A percentile compares a stretch with the other conserved stretches of the same genome.
These are phyloP conservation scores for Macropus fuliginosus DNA, from an alignment of 2,797 vertebrate species.

Conservation along the genomic window DNA sequence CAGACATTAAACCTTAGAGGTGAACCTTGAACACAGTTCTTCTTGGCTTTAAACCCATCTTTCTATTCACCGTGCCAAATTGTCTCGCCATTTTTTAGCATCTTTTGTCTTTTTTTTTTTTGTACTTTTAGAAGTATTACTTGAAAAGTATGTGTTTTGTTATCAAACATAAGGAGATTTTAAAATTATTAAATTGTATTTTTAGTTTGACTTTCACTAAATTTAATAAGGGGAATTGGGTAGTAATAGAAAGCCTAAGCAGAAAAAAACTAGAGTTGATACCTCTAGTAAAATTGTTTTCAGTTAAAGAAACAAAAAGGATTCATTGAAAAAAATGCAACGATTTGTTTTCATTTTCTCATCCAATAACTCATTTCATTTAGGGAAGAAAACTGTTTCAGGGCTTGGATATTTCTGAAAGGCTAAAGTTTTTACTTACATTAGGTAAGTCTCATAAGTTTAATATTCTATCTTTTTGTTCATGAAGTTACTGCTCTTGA, in stretches of 20 bases:
- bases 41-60: neutral
- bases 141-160: neutral
- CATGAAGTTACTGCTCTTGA: neutral
- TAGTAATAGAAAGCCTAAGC: constrained; percentile 15
- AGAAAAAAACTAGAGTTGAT: constrained; percentile 25
- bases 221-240: neutral
- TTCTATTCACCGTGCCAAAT: neutral
- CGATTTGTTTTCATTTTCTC: constrained; percentile 46
- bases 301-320: neutral
- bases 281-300: constrained; percentile 24
- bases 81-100: neutral
- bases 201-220: neutral
- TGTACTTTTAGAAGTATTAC: neutral
- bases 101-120: neutral
- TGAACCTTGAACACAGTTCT: neutral
- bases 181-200: neutral
- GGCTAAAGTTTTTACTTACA: constrained; percentile 94
- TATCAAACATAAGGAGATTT: neutral
- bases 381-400: constrained; percentile 96
- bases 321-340: neutral
- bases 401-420: constrained; percentile 94
- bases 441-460: constrained; percentile 89
- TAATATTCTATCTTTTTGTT: constrained; percentile 40
- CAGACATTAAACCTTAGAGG: neutral
- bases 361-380: constrained; percentile 50